Percentiles rank a stretch among this genome's conserved stretches.
Evolutionary conservation across 2,113 vertebrate genomes (phyloP).

Genomic region (Butastur rufipennis): DNA sequence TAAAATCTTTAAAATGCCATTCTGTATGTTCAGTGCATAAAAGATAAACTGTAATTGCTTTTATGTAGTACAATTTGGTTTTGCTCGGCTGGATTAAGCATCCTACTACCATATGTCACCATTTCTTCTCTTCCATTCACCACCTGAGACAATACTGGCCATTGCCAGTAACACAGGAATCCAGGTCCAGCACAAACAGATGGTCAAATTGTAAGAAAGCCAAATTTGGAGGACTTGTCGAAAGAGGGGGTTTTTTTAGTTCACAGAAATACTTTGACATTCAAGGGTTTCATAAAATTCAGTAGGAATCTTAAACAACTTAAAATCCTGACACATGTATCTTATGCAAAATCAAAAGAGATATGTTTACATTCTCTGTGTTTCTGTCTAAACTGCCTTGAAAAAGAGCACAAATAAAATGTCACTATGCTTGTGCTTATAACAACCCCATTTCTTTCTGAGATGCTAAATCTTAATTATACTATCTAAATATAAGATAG

Average conservation of each 20-base stretch:
- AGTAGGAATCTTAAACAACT: not conserved
- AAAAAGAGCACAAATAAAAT: not conserved
- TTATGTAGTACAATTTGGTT: conserved; percentile 34
- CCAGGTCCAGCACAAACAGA: conserved; percentile 58
- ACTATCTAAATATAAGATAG: not conserved
- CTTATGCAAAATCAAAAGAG: not conserved
- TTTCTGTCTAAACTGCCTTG: not conserved
- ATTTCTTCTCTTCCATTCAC: conserved; percentile 54
- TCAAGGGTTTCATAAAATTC: not conserved
- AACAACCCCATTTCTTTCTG: not conserved
- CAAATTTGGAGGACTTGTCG: not conserved
- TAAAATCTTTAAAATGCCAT: not conserved
- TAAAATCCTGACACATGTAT: not conserved
- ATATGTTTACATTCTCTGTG: not conserved
- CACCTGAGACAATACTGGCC: conserved; percentile 63
- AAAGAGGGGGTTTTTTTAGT: not conserved
- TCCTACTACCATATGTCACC: conserved; percentile 60
- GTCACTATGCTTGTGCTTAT: not conserved
- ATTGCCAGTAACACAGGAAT: conserved; percentile 49
- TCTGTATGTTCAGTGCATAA: not conserved
- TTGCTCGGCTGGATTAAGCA: conserved; percentile 20
- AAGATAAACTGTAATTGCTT: conserved; percentile 43
- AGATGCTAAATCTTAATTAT: not conserved
- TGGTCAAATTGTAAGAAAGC: conserved; percentile 58
- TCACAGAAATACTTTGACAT: not conserved